Evolutionary conservation across 2,113 vertebrate species (phyloP), one percentile per base, ranked within the genome.

Genomic region (human): DNA sequence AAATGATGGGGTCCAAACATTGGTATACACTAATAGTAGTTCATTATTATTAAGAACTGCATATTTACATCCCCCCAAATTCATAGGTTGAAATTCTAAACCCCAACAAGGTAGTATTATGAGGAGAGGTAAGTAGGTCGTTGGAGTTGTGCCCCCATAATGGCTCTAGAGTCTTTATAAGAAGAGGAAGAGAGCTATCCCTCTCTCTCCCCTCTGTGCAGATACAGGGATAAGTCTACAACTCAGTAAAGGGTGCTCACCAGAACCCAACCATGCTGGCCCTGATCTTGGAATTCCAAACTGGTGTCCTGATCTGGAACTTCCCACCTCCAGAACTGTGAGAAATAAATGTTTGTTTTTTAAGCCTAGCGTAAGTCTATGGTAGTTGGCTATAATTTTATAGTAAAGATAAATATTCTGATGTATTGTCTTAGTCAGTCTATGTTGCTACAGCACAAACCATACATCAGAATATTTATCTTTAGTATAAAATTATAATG

Each of bases 141-240:
- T 3, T 1, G 48, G 16, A n/a, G 2, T 10, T 0, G 27, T 59
- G 57, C 0, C 20, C 11, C 45, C 0, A 16, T 6, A 13, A 43
- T 10, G 25, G 17, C 32, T 11, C 8, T 6, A 40, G 64, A 7
- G 8, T 55, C 6, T 25, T 70, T 25, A 35, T 10, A 12, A 43
- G 35, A 43, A 32, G 13, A 8, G 50, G 20, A 68, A 68, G 25
- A n/a, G 13, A 20, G 3, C 3, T 83, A 0, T 7, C 27, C 3
- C 27, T 61, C 10, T 52, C 38, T 55, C 22, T 52, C 48, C 5
- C 14, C 2, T 10, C 32, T 13, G 27, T 52, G 9, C 52, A 16
- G n/a, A 55, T 27, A 52, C 30, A 55, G 35, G 43, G 8, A 86
- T 20, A n/a, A 17, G n/a, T 17, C 8, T n/a, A 2, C 61, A 79